Base-by-base conservation (phyloP, 2,888 invertebrate species). In the Apamea sordens region DNA sequence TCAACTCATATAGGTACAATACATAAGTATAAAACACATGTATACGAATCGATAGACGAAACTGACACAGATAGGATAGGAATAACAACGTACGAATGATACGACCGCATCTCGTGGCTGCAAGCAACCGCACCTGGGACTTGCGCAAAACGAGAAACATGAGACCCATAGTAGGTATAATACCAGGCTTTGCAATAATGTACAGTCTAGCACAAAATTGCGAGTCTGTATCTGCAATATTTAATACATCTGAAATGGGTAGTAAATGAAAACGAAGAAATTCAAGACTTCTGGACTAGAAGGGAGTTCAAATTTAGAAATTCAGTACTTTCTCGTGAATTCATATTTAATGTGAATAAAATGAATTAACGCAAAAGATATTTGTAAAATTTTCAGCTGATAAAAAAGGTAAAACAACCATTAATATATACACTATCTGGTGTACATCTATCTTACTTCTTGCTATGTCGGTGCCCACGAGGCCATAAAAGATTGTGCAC, bases 81-180 rank as follows among this genome's bases (percentile, higher is more conserved):
- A 70, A 80, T 75, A 86, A 83, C 76, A 59, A 73, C 15, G 28
- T 77, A 73, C 44, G 21, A 83, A 76, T 73, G 67, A 84, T 80
- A 84, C 73, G 64, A 80, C 78, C 80, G 69, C 85, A 79, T 85
- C 77, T 87, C 61, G 76, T 56, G 75, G 83, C 68, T 85, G 80
- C 85, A 86, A 83, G 80, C 83, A 86, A 83, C 80, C 75, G 71
- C 80, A 83, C 50, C 73, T 64, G 76, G 50, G 71, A 63, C 75
- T 85, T 86, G 85, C 85, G 77, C 77, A 87, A 87, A 79, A 80
- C 73, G 56, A 79, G 87, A 85, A 85, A 85, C 76, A 71, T 75
- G 81, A 86, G 13, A 79, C 56, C 44, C 69, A 61, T 13, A 21
- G 41, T 73, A 41, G 53, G 21, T 70, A 61, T 69, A 70, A 70